Evolutionary conservation across 2,797 vertebrate genomes (phyloP).

Genomic region (Orientallactaga sibirica): DNA sequence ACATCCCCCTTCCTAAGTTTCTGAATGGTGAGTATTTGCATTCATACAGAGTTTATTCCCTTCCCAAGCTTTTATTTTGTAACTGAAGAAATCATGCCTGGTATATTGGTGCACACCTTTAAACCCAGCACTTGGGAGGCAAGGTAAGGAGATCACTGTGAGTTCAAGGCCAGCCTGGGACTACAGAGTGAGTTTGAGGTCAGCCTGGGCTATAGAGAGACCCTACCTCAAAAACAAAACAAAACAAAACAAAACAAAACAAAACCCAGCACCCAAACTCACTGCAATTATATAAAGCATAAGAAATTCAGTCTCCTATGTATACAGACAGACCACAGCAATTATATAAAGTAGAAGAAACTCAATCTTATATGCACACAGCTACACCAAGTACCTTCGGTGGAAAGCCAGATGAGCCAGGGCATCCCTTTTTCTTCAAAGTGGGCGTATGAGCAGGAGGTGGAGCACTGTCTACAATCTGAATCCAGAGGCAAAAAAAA

Average conservation of each 20-base stretch:
- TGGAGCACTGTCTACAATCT: conserved; percentile 93
- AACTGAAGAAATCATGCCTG: conserved; percentile 49
- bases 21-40: neutral
- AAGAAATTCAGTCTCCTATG: neutral
- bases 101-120: no score
- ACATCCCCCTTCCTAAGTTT: neutral
- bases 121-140: no score
- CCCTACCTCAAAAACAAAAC: no score
- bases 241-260: no score
- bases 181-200: no score
- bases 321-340: neutral
- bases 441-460: conserved; percentile 94
- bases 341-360: neutral
- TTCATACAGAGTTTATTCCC: conserved; percentile 44
- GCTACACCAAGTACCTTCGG: conserved; percentile 91
- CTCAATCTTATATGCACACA: neutral
- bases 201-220: no score
- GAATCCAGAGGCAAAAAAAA: conserved; percentile 69
- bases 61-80: conserved; percentile 6
- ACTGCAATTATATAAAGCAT: neutral
- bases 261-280: neutral
- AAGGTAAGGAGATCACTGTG: no score
- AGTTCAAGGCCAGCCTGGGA: no score
- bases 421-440: conserved; percentile 92
- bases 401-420: conserved; percentile 93